These are phyloP conservation scores for Drosophila novamexicana DNA, from an alignment of 1,140 invertebrate species.

Conservation along the genomic window DNA sequence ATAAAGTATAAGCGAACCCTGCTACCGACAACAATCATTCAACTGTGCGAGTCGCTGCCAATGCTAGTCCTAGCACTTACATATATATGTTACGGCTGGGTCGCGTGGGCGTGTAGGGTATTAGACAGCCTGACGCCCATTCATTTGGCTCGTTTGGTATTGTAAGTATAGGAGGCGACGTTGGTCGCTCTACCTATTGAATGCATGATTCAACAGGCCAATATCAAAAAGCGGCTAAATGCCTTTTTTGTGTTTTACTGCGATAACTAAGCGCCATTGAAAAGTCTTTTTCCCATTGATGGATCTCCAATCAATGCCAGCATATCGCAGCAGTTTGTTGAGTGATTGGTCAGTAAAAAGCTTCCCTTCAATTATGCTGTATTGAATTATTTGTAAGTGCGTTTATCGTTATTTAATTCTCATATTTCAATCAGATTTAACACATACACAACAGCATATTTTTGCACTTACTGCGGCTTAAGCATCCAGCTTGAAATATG, in stretches of 20 bases:
- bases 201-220: slow-evolving; percentile 64
- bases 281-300: slow-evolving; percentile 69
- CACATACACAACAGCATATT: too few relatives aligned
- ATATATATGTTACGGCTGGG: not conserved
- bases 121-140: slow-evolving; percentile 27
- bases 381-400: slow-evolving; percentile 43
- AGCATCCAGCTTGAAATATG: not conserved
- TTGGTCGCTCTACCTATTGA: slow-evolving; percentile 64
- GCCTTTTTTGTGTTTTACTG: slow-evolving; percentile 59
- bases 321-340: slow-evolving; percentile 1
- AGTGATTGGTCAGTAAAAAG: slow-evolving; percentile 57
- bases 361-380: slow-evolving; percentile 43
- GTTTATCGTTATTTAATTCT: slow-evolving; percentile 18
- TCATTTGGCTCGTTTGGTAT: slow-evolving; percentile 35
- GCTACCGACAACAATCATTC: slow-evolving; percentile 77
- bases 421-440: too few relatives aligned
- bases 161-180: slow-evolving; percentile 23
- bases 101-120: slow-evolving; percentile 7
- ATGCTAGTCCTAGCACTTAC: slow-evolving; percentile 2
- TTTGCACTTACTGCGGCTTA: too few relatives aligned
- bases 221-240: slow-evolving; percentile 80
- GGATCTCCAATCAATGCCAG: slow-evolving; percentile 32
- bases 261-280: slow-evolving; percentile 47
- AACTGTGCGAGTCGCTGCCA: slow-evolving; percentile 12
- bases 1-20: slow-evolving; percentile 63